phyloP scores from a whole-genome alignment of 1,140 invertebrate species.

The Leptopilina boulardi region DNA sequence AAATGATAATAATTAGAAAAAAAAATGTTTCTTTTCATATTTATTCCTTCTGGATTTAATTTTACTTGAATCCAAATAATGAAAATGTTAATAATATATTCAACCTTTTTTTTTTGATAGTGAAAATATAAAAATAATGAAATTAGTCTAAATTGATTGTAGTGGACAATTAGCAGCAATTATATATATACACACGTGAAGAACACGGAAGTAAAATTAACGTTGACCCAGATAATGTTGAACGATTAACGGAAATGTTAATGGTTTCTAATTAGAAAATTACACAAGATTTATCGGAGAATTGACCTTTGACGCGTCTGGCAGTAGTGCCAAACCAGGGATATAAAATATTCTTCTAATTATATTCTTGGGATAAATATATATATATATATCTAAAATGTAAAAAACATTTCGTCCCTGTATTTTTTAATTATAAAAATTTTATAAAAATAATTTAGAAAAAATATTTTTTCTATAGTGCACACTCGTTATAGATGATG shows the following conservation, averaged over 20 bases:
- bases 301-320: conserved; percentile 50
- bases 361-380: conserved; percentile 53
- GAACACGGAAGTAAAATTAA: conserved; percentile 4
- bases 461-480: too few relatives aligned
- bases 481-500: too few relatives aligned
- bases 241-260: conserved; percentile 18
- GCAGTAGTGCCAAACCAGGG: conserved; percentile 48
- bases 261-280: conserved; percentile 48
- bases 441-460: too few relatives aligned
- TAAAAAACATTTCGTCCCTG: too few relatives aligned
- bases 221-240: conserved; percentile 18
- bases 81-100: too few relatives aligned
- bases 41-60: too few relatives aligned
- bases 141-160: neutral
- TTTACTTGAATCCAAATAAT: too few relatives aligned
- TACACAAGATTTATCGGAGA: conserved; percentile 49
- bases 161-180: neutral
- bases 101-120: too few relatives aligned
- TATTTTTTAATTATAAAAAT: too few relatives aligned
- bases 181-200: neutral
- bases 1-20: too few relatives aligned
- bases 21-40: too few relatives aligned
- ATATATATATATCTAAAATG: conserved; percentile 25
- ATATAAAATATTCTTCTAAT: conserved; percentile 43
- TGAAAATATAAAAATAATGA: neutral